These are phyloP conservation scores for Triplophysa tibetana DNA, from an alignment of 2,113 vertebrate species.

Conservation along the genomic window DNA sequence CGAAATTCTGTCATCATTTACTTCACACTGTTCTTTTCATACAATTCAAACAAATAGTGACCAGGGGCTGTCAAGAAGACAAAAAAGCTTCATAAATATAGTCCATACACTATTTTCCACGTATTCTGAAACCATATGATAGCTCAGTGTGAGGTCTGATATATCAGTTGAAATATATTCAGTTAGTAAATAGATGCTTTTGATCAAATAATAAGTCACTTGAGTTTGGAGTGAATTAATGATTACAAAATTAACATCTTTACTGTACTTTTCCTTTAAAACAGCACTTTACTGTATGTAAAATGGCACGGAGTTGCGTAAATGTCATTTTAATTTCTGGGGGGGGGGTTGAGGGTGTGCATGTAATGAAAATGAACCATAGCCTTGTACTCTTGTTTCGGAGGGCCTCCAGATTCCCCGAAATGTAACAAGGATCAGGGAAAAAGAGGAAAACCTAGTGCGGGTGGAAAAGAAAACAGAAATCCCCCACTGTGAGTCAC, in stretches of 20 bases:
- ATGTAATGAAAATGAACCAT: constrained; percentile 31
- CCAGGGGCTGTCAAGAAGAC: no score
- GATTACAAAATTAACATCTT: not conserved
- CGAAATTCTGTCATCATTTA: no score
- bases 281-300: not conserved
- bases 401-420: not conserved
- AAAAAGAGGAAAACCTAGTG: constrained; percentile 36
- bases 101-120: no score
- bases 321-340: not conserved
- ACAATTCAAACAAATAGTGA: no score
- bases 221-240: not conserved
- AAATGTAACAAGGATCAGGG: not conserved
- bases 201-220: no score
- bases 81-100: no score
- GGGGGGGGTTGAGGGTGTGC: not conserved
- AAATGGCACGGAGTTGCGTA: not conserved
- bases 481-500: not conserved
- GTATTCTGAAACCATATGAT: no score
- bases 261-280: not conserved
- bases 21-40: no score
- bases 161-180: no score
- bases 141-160: no score
- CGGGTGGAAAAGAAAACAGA: constrained; percentile 47
- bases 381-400: constrained; percentile 22
- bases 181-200: no score